Conservation (phyloP, 2,113 vertebrate species). For the Aspiorhynchus laticeps region DNA sequence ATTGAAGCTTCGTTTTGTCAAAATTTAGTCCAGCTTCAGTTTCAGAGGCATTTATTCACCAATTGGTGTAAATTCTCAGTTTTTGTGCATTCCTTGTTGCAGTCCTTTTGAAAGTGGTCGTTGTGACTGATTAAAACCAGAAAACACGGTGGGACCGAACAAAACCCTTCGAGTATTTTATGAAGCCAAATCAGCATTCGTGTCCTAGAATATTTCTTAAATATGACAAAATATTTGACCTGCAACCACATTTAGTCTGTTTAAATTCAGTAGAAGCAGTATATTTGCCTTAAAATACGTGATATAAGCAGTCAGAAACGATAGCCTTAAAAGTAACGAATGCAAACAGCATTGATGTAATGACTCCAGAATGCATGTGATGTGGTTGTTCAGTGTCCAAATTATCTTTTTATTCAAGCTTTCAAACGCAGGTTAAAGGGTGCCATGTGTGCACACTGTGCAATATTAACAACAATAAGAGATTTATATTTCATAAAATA, state of each 20-base stretch:
- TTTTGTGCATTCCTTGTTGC: not conserved
- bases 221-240: not conserved
- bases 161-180: not conserved
- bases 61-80: not conserved
- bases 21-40: not conserved
- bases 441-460: constrained; percentile 11
- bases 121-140: not conserved
- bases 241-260: not conserved
- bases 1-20: not conserved
- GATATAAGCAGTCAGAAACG: not conserved
- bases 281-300: not conserved
- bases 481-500: not conserved
- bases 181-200: not conserved
- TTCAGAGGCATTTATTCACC: not conserved
- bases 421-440: not conserved
- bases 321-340: not conserved
- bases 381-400: not conserved
- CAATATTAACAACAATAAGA: not conserved
- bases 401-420: not conserved
- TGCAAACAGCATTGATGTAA: not conserved
- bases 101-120: not conserved
- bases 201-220: not conserved
- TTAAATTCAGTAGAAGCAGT: not conserved
- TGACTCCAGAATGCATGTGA: not conserved
- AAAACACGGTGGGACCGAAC: not conserved